Evolutionary conservation across 2,888 invertebrate genomes (phyloP), one percentile per base, ranked within the genome.

Genomic region (Drosophila pseudotalamancana): DNA sequence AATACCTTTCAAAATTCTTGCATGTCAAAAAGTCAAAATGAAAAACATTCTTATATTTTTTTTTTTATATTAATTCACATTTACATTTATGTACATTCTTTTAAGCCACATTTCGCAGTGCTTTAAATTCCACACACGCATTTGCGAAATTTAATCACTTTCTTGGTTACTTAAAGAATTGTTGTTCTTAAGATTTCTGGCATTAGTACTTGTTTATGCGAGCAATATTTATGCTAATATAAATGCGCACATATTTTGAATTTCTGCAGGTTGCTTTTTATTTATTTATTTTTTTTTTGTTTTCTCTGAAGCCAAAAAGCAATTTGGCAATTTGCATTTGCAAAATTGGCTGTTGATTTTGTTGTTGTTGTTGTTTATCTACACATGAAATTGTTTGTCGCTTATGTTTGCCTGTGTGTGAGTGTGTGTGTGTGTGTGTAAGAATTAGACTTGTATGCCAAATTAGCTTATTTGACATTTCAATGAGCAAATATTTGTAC

Each of bases 381-480:
- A 31, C 54, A 59, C 39, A 49, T 55, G 42, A 78, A 84, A 82
- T 72, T 74, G 75, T 66, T 60, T 80, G 77, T 39, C 78, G 63
- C 55, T 60, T 62, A 27, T 37, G 4, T 45, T 6, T 32, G 34
- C n/a, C n/a, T 27, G 6, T 34, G 42, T 46, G 34, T 40, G 45
- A 16, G 57, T 39, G 14, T 25, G 31, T 29, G 39, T 29, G n/a
- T 16, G 23, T 48, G 31, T 34, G 48, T 49, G 39, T 32, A 32
- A 18, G 43, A 42, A 57, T 74, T 79, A 59, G 64, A 69, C 77
- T 80, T 81, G 77, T 70, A 72, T 70, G 77, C 60, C 59, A 83
- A 87, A 83, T 83, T 84, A 87, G 85, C 85, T 68, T 83, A 77
- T 87, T 87, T 87, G 79, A 75, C 85, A 82, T 87, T 85, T 77